Percentiles rank a stretch among this genome's conserved stretches.
These are phyloP conservation scores for Apogon talboti DNA, from an alignment of 2,797 vertebrate genomes.

Conservation along the genomic window DNA sequence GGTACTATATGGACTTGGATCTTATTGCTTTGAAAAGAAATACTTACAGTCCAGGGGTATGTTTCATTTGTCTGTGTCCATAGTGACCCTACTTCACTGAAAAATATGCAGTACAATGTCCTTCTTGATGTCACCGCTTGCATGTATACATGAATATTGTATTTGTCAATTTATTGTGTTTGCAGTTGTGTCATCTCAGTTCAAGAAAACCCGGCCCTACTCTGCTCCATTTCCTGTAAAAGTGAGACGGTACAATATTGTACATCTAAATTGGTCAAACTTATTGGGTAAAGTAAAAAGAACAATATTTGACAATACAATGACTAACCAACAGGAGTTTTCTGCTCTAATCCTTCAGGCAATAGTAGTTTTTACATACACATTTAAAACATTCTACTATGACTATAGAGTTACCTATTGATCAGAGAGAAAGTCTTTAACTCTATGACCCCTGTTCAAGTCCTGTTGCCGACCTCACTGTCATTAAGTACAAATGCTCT, in stretches of 20 bases:
- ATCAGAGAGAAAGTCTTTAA: constrained; percentile 5
- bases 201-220: too few relatives aligned
- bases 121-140: too few relatives aligned
- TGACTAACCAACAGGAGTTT: background rate
- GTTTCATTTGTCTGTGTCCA: too few relatives aligned
- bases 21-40: too few relatives aligned
- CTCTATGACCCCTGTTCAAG: background rate
- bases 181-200: background rate
- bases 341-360: background rate
- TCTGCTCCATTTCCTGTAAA: too few relatives aligned
- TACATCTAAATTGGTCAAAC: too few relatives aligned
- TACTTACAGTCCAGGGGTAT: too few relatives aligned
- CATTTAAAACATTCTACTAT: too few relatives aligned
- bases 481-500: constrained; percentile 37
- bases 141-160: background rate
- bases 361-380: background rate
- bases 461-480: constrained; percentile 12
- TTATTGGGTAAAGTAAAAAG: background rate
- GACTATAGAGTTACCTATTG: background rate
- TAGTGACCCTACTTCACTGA: too few relatives aligned
- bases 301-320: background rate
- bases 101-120: too few relatives aligned
- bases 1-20: background rate
- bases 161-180: background rate
- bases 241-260: background rate